Conservation (phyloP, 2,113 vertebrate genomes). For the Procapra przewalskii region DNA sequence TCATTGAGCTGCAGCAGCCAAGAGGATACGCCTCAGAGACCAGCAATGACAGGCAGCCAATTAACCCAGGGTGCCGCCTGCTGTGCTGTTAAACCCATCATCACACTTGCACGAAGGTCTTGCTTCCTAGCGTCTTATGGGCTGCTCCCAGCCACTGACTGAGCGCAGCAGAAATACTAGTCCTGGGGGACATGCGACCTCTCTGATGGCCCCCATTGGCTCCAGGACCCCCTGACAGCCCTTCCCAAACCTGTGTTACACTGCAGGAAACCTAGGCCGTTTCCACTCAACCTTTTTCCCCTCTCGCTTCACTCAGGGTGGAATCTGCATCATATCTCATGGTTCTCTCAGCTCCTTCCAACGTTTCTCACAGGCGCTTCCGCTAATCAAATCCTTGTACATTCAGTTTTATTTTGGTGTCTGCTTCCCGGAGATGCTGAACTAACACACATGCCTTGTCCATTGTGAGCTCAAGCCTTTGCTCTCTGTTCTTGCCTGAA, state of each 20-base stretch:
- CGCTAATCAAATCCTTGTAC: neutral
- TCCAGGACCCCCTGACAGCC: neutral
- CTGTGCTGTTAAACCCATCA: neutral
- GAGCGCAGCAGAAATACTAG: neutral
- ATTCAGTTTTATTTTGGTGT: neutral
- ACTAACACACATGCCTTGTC: neutral
- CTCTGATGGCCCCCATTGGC: neutral
- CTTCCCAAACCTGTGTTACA: neutral
- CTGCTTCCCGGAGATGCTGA: neutral
- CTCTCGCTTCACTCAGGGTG: neutral
- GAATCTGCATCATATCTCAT: neutral
- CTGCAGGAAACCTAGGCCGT: neutral
- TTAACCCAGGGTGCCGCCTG: neutral
- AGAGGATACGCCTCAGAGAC: neutral
- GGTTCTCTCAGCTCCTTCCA: neutral
- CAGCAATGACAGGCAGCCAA: neutral
- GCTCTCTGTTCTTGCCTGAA: neutral
- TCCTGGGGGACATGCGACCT: neutral
- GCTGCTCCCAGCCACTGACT: neutral
- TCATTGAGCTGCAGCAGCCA: neutral
- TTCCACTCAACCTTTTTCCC: neutral
- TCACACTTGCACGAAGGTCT: neutral
- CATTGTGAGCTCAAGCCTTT: neutral
- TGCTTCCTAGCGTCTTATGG: neutral
- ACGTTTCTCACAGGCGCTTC: neutral